Evolutionary conservation across 53 echinoderm and acorn worm genomes (phyloP), one percentile per base, ranked within the genome.

Genomic region (Actinopyga echinites): DNA sequence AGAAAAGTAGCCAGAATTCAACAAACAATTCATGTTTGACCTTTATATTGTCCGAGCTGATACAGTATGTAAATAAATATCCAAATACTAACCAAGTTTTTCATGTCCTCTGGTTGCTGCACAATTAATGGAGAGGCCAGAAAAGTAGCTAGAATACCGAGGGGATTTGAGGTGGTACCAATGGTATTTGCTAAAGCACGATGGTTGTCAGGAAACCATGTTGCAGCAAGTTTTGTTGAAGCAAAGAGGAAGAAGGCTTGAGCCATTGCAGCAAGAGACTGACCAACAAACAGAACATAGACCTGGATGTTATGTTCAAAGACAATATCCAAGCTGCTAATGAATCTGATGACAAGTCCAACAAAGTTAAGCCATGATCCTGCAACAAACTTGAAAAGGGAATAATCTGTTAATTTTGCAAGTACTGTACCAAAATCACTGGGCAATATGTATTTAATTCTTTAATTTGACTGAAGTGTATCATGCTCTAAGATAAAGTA

Each of bases 131-230:
- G 87, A 30, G 92, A 87, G 0, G 89, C 34, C 26, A 87, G 69
- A 85, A 92, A 85, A 10, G 91, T 90, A 11, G 88, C 63, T 2
- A 99, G 91, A 58, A 94, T 90, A 25, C 99, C 99, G 3, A 94
- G 79, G 12, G 99, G 99, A 74, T 99, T 99, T 37, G 94, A 90
- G 1, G 90, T 86, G 4, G 99, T 89, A 0, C 92, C 99, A 11
- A 99, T 66, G 0, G 92, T 99, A 79, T 99, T 99, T 21, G 99
- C 99, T 3, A 88, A 69, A 58, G 99, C 93, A 44, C 99, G 57
- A 52, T 99, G 99, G 54, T 87, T 89, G 12, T 94, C 99, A 2
- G 92, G 92, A 54, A 94, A 99, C 99, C 99, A 99, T n/a, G 79
- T 33, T 9, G 94, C 99, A 6, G 99, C 99, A 35, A 99, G 79